These are phyloP conservation scores for Chiroxiphia lanceolata DNA, from an alignment of 2,797 vertebrate genomes.

Conservation along the genomic window DNA sequence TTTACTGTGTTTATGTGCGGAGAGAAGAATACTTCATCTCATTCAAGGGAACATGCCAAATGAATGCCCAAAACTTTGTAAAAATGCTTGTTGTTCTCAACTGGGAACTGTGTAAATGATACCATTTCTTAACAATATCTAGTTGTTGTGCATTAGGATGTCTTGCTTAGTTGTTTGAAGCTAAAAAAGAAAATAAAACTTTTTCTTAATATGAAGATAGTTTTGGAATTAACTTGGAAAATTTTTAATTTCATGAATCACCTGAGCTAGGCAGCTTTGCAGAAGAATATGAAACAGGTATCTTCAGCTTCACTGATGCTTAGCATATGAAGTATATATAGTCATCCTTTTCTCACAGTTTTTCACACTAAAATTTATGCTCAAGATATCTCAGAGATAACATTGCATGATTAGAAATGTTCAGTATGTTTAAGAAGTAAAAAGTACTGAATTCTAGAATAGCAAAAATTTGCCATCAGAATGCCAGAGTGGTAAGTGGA, in stretches of 20 bases:
- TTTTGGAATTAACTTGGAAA: background rate
- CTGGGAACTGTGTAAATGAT: background rate
- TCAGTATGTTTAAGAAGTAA: background rate
- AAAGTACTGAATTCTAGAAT: background rate
- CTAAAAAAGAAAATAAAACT: background rate
- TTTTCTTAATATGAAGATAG: background rate
- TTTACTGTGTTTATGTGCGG: background rate
- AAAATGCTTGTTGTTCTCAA: background rate
- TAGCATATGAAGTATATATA: background rate
- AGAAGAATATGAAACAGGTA: background rate
- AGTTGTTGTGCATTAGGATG: background rate
- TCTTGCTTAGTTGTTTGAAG: background rate
- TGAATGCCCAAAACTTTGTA: background rate
- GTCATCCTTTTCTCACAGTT: background rate
- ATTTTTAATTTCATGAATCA: background rate
- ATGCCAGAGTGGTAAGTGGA: background rate
- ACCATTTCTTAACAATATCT: background rate
- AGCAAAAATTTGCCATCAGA: background rate
- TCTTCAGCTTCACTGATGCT: background rate
- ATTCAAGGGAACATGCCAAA: background rate
- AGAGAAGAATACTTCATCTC: background rate
- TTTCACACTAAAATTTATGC: background rate
- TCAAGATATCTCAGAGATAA: background rate
- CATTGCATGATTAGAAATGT: accelerated
- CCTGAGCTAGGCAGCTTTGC: background rate